Percentiles rank a stretch among this genome's conserved stretches.
Evolutionary conservation across 2,113 vertebrate genomes (phyloP).

Genomic region (Protobothrops mucrosquamatus): DNA sequence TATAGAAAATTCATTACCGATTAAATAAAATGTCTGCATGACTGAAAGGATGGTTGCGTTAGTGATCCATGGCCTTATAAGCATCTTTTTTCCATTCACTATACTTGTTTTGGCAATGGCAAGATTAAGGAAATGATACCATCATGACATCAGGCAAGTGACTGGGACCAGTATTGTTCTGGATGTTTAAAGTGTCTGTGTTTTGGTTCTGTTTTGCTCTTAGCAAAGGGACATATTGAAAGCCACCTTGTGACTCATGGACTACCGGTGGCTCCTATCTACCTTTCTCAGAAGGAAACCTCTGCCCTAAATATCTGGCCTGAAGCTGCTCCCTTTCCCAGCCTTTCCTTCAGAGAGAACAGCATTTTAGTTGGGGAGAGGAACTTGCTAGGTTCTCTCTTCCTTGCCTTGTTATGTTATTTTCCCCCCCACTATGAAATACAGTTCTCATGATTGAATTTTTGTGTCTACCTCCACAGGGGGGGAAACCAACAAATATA

Average conservation of each 20-base stretch:
- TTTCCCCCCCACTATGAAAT: neutral
- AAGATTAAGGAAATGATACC: neutral
- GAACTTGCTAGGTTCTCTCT: neutral
- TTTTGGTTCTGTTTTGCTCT: neutral
- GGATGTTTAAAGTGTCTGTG: neutral
- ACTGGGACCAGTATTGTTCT: neutral
- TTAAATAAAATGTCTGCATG: neutral
- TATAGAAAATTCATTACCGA: neutral
- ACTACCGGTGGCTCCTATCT: neutral
- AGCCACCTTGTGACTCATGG: neutral
- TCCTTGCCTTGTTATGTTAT: neutral
- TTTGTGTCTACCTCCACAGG: neutral
- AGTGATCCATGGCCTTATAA: neutral
- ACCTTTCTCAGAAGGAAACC: neutral
- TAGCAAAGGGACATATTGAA: neutral
- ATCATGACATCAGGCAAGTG: neutral
- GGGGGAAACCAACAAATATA: neutral
- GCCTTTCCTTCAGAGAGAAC: neutral
- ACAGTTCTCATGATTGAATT: neutral
- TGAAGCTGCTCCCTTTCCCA: neutral
- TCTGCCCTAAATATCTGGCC: neutral
- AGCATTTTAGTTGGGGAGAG: neutral
- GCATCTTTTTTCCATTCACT: neutral
- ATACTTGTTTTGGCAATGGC: neutral
- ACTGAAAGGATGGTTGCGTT: neutral